Evolutionary conservation across 1,140 invertebrate species (phyloP).

Genomic region (Hetaerina americana): DNA sequence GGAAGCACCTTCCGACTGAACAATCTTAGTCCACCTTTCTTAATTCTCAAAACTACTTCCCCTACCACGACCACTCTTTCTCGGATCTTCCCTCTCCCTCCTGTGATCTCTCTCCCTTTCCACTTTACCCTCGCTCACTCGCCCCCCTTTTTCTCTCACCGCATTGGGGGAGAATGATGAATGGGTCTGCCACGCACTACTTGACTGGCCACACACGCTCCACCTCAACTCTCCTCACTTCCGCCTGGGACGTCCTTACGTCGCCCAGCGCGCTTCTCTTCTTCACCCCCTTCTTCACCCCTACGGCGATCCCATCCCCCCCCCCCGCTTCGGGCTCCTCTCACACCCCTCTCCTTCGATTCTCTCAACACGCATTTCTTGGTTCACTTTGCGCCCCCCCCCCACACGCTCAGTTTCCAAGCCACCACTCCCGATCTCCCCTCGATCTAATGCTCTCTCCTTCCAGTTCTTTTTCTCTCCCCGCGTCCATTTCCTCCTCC

Average conservation of each 20-base stretch:
- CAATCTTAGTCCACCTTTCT: too few species aligned
- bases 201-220: not conserved
- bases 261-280: not conserved
- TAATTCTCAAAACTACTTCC: too few species aligned
- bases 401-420: too few species aligned
- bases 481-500: too few species aligned
- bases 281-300: not conserved
- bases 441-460: too few species aligned
- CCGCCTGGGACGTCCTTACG: not conserved
- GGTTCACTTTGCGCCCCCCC: not conserved
- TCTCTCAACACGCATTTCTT: not conserved
- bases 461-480: too few species aligned
- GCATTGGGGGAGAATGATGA: not conserved
- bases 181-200: not conserved
- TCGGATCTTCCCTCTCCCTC: too few species aligned
- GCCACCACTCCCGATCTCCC: too few species aligned
- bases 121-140: not conserved
- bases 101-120: not conserved
- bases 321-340: not conserved
- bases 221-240: not conserved
- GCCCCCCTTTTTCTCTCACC: not conserved
- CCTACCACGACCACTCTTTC: too few species aligned
- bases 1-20: too few species aligned
- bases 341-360: not conserved
- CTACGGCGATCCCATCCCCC: not conserved